Conservation (phyloP, 2,888 invertebrate species). For the Arctia plantaginis region DNA sequence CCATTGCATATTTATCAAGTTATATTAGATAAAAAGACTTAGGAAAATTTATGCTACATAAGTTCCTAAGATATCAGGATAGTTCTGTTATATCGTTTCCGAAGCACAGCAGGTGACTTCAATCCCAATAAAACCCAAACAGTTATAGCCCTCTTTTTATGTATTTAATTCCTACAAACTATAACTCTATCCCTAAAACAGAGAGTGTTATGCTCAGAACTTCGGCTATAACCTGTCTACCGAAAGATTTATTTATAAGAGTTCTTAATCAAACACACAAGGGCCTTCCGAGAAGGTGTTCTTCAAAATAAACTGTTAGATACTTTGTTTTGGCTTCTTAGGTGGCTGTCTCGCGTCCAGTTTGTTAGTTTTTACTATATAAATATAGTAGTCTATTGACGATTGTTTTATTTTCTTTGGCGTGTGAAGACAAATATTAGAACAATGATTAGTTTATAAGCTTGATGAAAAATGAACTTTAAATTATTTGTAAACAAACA, state of each 20-base stretch:
- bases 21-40: neutral
- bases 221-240: slow-evolving; percentile 54
- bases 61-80: neutral
- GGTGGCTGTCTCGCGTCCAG: slow-evolving; percentile 70
- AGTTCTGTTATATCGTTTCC: neutral
- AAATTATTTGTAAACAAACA: neutral
- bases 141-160: slow-evolving; percentile 20
- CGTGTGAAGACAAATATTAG: slow-evolving; percentile 17
- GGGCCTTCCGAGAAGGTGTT: slow-evolving; percentile 71
- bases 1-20: no score
- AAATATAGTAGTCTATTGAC: slow-evolving; percentile 60
- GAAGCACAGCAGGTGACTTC: slow-evolving; percentile 16
- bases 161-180: slow-evolving; percentile 21
- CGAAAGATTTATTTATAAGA: slow-evolving; percentile 70
- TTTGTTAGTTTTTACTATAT: slow-evolving; percentile 60
- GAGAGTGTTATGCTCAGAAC: slow-evolving; percentile 40
- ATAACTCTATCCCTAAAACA: slow-evolving; percentile 27
- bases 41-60: neutral
- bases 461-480: neutral
- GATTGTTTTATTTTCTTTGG: slow-evolving; percentile 46
- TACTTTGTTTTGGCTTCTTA: slow-evolving; percentile 79
- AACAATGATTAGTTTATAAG: slow-evolving; percentile 5
- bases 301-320: slow-evolving; percentile 69
- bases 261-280: slow-evolving; percentile 76
- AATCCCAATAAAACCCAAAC: slow-evolving; percentile 17